phyloP scores from a whole-genome alignment of 2,888 invertebrate species.

The Metellina segmentata region DNA sequence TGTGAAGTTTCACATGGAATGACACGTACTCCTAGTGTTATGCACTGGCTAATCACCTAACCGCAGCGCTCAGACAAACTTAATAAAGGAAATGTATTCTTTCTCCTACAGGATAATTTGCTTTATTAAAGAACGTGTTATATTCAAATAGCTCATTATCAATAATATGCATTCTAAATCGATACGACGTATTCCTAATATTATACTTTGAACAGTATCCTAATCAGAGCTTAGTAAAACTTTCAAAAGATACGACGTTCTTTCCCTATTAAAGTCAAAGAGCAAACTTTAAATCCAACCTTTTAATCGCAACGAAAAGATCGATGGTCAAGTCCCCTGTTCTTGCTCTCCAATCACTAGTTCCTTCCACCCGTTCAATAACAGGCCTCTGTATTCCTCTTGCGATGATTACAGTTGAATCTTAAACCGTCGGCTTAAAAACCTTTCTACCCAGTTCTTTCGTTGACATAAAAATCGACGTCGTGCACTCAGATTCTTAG shows the following conservation, averaged over 20 bases:
- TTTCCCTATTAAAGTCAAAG: not conserved
- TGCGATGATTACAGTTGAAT: conserved; percentile 24
- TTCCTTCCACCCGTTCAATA: not conserved
- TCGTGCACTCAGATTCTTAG: not conserved
- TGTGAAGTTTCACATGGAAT: too few relatives aligned
- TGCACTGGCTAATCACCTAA: too few relatives aligned
- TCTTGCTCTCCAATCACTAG: not conserved
- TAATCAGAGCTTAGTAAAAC: not conserved
- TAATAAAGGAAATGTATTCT: too few relatives aligned
- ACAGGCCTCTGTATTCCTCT: not conserved
- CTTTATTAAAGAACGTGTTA: too few relatives aligned
- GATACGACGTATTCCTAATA: too few relatives aligned
- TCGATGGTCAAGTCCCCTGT: not conserved
- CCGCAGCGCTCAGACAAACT: too few relatives aligned
- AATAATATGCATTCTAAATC: too few relatives aligned
- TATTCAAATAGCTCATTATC: too few relatives aligned
- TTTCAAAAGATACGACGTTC: not conserved
- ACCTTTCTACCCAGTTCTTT: too few relatives aligned
- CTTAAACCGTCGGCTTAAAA: conserved; percentile 5
- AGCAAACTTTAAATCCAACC: not conserved
- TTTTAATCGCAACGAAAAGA: not conserved
- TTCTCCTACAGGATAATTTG: too few relatives aligned
- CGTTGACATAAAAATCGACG: not conserved
- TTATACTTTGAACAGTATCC: too few relatives aligned
- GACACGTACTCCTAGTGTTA: too few relatives aligned